phyloP scores from a whole-genome alignment of 2,797 vertebrate genomes.

The Stomatorhinus walkeri region DNA sequence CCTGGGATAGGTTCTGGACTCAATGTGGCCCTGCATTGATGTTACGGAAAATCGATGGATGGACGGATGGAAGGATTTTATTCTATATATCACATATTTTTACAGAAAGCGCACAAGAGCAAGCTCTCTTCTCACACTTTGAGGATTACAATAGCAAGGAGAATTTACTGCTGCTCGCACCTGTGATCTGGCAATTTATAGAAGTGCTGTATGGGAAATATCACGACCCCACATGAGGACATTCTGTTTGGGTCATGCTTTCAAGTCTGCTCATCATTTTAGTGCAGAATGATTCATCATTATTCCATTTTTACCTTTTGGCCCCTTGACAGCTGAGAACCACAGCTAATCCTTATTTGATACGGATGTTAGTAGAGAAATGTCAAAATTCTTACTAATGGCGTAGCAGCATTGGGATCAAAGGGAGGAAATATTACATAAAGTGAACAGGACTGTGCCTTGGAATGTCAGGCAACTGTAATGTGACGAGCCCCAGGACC shows the following conservation, averaged over 20 bases:
- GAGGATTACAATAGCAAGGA: background rate
- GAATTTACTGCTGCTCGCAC: constrained; percentile 8
- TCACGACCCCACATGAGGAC: background rate
- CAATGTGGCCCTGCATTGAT: background rate
- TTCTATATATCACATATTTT: background rate
- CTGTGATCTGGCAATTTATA: background rate
- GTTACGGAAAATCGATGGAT: background rate
- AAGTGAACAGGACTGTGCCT: background rate
- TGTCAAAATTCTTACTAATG: background rate
- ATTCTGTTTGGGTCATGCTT: background rate
- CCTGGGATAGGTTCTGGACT: background rate
- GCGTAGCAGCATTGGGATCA: background rate
- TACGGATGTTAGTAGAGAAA: background rate
- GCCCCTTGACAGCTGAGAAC: background rate
- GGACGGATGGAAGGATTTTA: background rate
- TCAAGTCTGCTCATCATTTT: constrained; percentile 2
- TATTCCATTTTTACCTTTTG: constrained; percentile 9
- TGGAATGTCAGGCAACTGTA: constrained; percentile 1
- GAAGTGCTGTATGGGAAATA: background rate
- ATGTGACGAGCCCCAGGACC: background rate
- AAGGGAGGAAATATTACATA: constrained; percentile 1
- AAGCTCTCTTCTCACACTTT: background rate
- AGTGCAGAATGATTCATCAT: background rate
- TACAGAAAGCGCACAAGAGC: background rate
- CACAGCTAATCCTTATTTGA: constrained; percentile 13